Percentiles rank a stretch among this genome's conserved stretches.
Evolutionary conservation across 2,888 invertebrate genomes (phyloP).

Genomic region (Gymnoscelis rufifasciata): DNA sequence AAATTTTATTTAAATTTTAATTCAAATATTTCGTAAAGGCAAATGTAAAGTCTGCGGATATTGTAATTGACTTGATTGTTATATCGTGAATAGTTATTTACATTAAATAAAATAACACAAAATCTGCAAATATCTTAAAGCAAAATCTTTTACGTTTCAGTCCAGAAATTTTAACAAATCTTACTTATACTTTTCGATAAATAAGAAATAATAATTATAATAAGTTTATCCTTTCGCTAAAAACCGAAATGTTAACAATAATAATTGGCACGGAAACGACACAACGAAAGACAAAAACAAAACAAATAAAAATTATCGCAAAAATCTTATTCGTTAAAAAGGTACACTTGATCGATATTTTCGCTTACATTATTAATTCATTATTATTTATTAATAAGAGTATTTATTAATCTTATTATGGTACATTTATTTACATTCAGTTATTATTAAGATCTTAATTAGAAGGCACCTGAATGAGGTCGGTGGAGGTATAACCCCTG

Average conservation of each 20-base stretch:
- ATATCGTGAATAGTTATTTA: conserved; percentile 36
- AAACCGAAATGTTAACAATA: conserved; percentile 35
- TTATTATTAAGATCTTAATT: conserved; percentile 59
- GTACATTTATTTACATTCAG: conserved; percentile 72
- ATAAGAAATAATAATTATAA: conserved; percentile 6
- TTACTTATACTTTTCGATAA: conserved; percentile 8
- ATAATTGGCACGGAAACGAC: conserved; percentile 63
- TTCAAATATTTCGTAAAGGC: too few relatives aligned
- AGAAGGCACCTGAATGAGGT: conserved; percentile 78
- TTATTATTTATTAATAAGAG: conserved; percentile 43
- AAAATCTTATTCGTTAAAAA: conserved; percentile 47
- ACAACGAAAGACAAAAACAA: conserved; percentile 33
- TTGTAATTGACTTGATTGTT: conserved; percentile 41
- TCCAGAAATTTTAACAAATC: conserved; percentile 1
- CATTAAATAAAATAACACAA: conserved; percentile 24
- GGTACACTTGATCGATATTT: conserved; percentile 67
- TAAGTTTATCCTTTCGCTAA: conserved; percentile 41
- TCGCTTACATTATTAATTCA: conserved; percentile 52
- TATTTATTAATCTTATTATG: conserved; percentile 57
- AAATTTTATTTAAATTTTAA: conserved; percentile 21
- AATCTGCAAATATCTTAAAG: conserved; percentile 21
- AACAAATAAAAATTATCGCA: conserved; percentile 36
- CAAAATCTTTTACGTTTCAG: neutral
- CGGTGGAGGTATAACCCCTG: conserved; percentile 74
- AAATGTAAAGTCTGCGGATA: neutral